Conservation (phyloP, 2,888 invertebrate genomes). For the Gastrophysa polygoni region DNA sequence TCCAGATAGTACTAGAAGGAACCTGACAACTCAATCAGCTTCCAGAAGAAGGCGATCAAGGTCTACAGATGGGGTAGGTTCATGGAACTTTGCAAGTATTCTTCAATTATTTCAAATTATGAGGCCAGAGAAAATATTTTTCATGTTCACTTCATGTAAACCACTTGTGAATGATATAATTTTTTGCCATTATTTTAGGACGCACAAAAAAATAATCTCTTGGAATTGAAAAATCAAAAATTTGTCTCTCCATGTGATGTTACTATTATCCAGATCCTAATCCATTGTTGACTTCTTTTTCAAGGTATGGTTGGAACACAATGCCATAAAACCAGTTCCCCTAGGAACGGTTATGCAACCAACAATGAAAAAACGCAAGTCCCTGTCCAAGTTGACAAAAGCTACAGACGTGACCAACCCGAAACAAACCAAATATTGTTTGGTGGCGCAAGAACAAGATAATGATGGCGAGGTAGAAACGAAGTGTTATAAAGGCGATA, state of each 20-base stretch:
- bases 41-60: conserved; percentile 23
- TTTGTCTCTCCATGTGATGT: no score
- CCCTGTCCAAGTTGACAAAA: conserved; percentile 69
- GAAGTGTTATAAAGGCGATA: conserved; percentile 74
- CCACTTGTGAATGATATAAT: no score
- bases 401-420: conserved; percentile 71
- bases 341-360: conserved; percentile 90
- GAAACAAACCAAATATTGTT: conserved; percentile 81
- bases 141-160: no score
- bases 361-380: conserved; percentile 78
- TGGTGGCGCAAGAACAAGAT: conserved; percentile 91
- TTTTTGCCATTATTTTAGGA: no score
- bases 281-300: not conserved
- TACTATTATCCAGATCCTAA: no score
- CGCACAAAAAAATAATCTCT: no score
- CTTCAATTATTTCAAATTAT: not conserved
- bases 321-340: conserved; percentile 78
- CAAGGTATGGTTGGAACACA: conserved; percentile 84
- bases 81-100: not conserved
- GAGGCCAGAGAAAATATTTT: no score
- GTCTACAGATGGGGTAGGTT: conserved; percentile 27
- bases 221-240: no score
- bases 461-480: conserved; percentile 93
- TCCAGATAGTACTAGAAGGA: conserved; percentile 8
- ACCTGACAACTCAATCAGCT: conserved; percentile 8